Conservation (phyloP, 2,113 vertebrate genomes). For the Heterotis niloticus region DNA sequence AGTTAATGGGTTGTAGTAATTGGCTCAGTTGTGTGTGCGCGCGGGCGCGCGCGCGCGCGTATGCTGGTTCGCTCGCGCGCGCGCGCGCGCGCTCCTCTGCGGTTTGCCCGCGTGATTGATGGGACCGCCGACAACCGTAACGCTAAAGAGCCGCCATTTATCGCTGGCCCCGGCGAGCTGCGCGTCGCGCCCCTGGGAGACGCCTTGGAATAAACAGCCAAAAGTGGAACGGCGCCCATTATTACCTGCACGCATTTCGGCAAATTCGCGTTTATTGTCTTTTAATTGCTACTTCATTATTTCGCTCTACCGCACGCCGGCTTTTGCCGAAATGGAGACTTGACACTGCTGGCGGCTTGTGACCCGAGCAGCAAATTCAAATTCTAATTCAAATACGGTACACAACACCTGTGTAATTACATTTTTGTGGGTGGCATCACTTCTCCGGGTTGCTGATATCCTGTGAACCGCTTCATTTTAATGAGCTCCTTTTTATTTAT, state of each 20-base stretch:
- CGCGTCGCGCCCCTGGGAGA: slow-evolving; percentile 44
- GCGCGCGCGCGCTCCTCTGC: slow-evolving; percentile 52
- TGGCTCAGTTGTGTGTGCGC: slow-evolving; percentile 64
- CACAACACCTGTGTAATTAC: slow-evolving; percentile 41
- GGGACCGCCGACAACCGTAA: slow-evolving; percentile 51
- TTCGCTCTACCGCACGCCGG: not conserved
- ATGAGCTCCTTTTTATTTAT: slow-evolving; percentile 50
- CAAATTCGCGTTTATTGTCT: slow-evolving; percentile 16
- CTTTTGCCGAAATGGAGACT: not conserved
- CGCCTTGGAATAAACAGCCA: slow-evolving; percentile 49
- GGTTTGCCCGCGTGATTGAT: slow-evolving; percentile 65
- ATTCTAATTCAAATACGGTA: not conserved
- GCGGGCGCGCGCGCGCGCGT: slow-evolving; percentile 56
- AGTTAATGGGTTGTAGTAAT: slow-evolving; percentile 74
- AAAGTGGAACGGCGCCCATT: slow-evolving; percentile 40
- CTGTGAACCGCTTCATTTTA: slow-evolving; percentile 33
- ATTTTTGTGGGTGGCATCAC: slow-evolving; percentile 50
- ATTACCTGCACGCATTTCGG: slow-evolving; percentile 40
- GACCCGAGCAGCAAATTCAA: slow-evolving; percentile 39
- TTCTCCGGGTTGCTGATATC: slow-evolving; percentile 35
- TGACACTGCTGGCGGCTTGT: slow-evolving; percentile 29
- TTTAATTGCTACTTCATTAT: slow-evolving; percentile 32
- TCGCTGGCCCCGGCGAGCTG: not conserved
- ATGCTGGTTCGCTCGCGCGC: slow-evolving; percentile 46
- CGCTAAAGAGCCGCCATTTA: slow-evolving; percentile 24